Base-by-base conservation (phyloP, 2,888 invertebrate genomes). In the Amblyteles armatorius region DNA sequence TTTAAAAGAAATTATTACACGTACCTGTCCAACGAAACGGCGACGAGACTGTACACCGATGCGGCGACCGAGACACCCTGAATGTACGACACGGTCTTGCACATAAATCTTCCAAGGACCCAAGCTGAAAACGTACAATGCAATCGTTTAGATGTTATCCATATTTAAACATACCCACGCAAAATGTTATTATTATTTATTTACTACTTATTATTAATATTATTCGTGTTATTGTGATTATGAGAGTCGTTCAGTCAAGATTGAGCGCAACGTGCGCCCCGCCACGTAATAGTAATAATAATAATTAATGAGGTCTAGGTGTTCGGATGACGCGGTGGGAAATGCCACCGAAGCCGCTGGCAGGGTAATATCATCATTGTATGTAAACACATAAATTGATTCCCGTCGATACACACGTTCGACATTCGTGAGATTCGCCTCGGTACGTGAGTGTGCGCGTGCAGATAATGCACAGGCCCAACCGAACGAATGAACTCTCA, bases 1-100 rank as follows among this genome's bases (percentile, higher is more conserved):
- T 50, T n/a, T 52, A 7, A 7, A n/a, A n/a, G 2, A 52, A 52
- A 52, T 52, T 19, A 19, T 4, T 52, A 29, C 44, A 68, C 19
- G 19, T 44, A 98, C 98, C 98, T 97, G 95, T 99, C 99, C 82
- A 99, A 95, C 85, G 99, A 98, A 22, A 99, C 98, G 11, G 98
- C 98, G 78, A 99, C 98, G 77, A 99, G 95, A 91, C 99, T 99
- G 95, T 99, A 98, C 87, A 99, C 98, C 7, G 98, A 99, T 13
- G 99, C 99, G 60, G 98, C 98, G 16, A 99, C 98, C 0, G 98
- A 98, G 67, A 99, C 97, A 36, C 98, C 98, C 94, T 99, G 99
- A 90, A 99, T 97, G 94, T 98, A 99, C 4, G 99, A 98, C 76
- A 99, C 98, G 29, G 98, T 97, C 94, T 99, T 98, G 95, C 99